Base-by-base conservation (phyloP, 2,113 vertebrate species). In the Microtus pennsylvanicus region DNA sequence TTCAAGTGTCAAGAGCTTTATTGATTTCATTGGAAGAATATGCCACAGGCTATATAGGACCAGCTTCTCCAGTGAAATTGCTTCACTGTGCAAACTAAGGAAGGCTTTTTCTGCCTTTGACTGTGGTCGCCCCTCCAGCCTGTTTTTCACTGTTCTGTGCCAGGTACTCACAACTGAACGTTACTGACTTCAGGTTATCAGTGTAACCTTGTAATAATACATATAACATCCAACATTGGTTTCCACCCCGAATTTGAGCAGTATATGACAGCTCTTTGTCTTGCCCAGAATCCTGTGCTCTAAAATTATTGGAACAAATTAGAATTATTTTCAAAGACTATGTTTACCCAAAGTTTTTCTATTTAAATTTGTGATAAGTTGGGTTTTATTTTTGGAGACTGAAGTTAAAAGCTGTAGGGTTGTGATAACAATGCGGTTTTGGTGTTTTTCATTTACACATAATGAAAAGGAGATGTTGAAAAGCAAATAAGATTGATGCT, bases 391-490 rank as follows among this genome's bases (percentile, higher is more conserved):
- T 87, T 93, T 67, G 11, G 83, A 92, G 58, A 13, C 61, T 5
- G n/a, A 26, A 72, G 63, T 89, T 72, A 72, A 95, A 76, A 81
- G 58, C 22, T 69, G 35, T 58, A 78, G 52, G 33, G 6, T 67
- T 76, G 81, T 86, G 38, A 65, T 86, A 94, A 38, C 76, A 45
- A 30, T 77, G 91, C 72, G 81, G 81, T 82, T 87, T 93, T 61
- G 50, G 74, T 87, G n/a, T 90, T 92, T 92, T 80, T 38, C 65
- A 78, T 42, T 94, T 86, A 33, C 38, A 63, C 30, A 61, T 82
- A 96, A 95, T 87, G 67, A 96, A 91, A 87, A 87, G 19, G n/a
- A 87, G 70, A 72, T 88, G 7, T 26, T 92, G 50, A 38, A 38
- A 94, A 58, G 72, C 26, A 92, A 91, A 30, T 80, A 82, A 89